A percentile compares a stretch with the other conserved stretches of the same genome.
Conservation (phyloP, 2,888 invertebrate species). For the Sarcophaga rosellei region DNA sequence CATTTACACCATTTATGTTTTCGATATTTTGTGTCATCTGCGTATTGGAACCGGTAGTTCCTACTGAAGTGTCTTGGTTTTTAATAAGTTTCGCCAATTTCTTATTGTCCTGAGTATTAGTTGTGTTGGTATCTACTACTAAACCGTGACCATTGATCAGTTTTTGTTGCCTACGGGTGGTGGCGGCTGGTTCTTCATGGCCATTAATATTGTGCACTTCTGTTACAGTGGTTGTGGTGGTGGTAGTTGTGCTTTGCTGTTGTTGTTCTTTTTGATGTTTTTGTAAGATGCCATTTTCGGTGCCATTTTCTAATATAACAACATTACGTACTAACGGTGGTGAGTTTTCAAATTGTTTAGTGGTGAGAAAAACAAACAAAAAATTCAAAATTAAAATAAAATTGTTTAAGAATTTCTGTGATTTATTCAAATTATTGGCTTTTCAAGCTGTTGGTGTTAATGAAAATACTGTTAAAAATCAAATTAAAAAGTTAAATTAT, state of each 20-base stretch:
- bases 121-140: slow-evolving; percentile 30
- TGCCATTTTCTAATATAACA: slow-evolving; percentile 64
- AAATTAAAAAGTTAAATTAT: slow-evolving; percentile 4
- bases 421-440: too few species aligned
- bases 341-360: slow-evolving; percentile 6
- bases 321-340: slow-evolving; percentile 62
- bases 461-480: not conserved
- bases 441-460: too few species aligned
- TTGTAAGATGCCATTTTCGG: slow-evolving; percentile 59
- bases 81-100: slow-evolving; percentile 52
- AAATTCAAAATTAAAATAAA: slow-evolving; percentile 17
- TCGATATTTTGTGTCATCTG: slow-evolving; percentile 59
- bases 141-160: slow-evolving; percentile 41
- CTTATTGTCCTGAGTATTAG: slow-evolving; percentile 37
- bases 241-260: slow-evolving; percentile 67
- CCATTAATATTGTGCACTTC: slow-evolving; percentile 61
- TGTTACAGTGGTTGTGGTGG: slow-evolving; percentile 69
- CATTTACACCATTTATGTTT: slow-evolving; percentile 56
- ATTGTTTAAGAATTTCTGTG: not conserved
- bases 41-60: slow-evolving; percentile 58
- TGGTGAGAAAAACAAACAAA: slow-evolving; percentile 36
- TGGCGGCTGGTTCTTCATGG: slow-evolving; percentile 40
- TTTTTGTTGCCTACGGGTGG: slow-evolving; percentile 46
- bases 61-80: slow-evolving; percentile 47
- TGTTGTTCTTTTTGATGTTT: slow-evolving; percentile 63